These are phyloP conservation scores for Tiliqua scincoides DNA, from an alignment of 2,113 vertebrate species.

Conservation along the genomic window DNA sequence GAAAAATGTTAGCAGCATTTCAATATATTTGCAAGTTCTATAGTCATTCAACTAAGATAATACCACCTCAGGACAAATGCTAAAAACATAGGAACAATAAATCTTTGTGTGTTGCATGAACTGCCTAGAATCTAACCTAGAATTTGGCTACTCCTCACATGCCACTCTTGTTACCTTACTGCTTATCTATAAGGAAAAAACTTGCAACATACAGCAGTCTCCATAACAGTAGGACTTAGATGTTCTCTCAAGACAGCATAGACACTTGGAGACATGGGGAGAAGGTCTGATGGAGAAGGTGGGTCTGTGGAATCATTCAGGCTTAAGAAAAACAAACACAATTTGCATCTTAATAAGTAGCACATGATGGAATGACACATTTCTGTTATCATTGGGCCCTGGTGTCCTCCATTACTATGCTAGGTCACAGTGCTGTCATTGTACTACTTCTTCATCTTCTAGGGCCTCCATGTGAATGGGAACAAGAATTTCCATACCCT, in stretches of 20 bases:
- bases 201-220: constrained; percentile 82
- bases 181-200: constrained; percentile 14
- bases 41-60: background rate
- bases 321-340: constrained; percentile 51
- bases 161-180: background rate
- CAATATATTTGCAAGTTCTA: background rate
- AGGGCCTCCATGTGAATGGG: no score
- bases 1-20: background rate
- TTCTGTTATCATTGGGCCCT: background rate
- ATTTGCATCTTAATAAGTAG: constrained; percentile 17
- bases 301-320: constrained; percentile 77
- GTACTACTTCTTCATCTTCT: no score
- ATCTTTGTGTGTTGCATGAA: background rate
- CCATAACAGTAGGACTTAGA: constrained; percentile 87
- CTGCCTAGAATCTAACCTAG: background rate
- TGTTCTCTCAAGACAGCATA: constrained; percentile 91
- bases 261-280: constrained; percentile 93
- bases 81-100: background rate
- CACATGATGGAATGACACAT: background rate
- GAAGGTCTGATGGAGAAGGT: constrained; percentile 88
- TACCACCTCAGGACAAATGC: background rate
- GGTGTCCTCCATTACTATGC: no score
- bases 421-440: no score
- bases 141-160: background rate
- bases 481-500: no score